A percentile compares a stretch with the other conserved stretches of the same genome.
phyloP scores from a whole-genome alignment of 2,888 invertebrate genomes.

The Hermaeophaga mercurialis region DNA sequence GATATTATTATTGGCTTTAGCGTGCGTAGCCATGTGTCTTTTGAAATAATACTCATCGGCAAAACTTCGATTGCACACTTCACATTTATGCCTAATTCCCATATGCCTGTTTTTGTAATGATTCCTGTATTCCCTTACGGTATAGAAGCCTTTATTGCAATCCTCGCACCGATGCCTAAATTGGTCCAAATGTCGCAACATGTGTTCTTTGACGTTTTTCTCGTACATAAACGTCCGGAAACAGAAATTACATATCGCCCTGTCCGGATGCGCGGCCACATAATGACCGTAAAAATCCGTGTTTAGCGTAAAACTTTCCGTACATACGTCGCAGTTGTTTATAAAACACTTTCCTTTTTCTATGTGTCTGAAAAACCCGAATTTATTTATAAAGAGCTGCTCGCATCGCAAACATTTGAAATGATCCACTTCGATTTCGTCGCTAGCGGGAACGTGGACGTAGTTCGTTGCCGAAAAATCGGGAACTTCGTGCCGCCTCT shows the following conservation, averaged over 20 bases:
- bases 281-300: slow-evolving; percentile 55
- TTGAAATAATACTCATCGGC: slow-evolving; percentile 57
- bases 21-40: slow-evolving; percentile 54
- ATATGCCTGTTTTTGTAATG: slow-evolving; percentile 57
- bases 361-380: slow-evolving; percentile 54
- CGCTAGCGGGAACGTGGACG: slow-evolving; percentile 48
- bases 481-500: slow-evolving; percentile 51
- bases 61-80: slow-evolving; percentile 54
- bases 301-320: slow-evolving; percentile 51
- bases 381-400: slow-evolving; percentile 56
- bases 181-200: slow-evolving; percentile 56
- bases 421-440: slow-evolving; percentile 52
- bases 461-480: slow-evolving; percentile 55
- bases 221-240: slow-evolving; percentile 57
- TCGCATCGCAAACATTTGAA: slow-evolving; percentile 56
- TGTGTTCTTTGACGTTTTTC: slow-evolving; percentile 57
- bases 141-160: slow-evolving; percentile 57
- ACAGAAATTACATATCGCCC: slow-evolving; percentile 56
- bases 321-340: slow-evolving; percentile 55
- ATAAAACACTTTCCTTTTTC: slow-evolving; percentile 57
- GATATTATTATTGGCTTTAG: slow-evolving; percentile 41
- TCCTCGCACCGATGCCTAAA: slow-evolving; percentile 56
- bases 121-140: slow-evolving; percentile 55
- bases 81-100: slow-evolving; percentile 56
- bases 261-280: slow-evolving; percentile 50